Base-by-base conservation (phyloP, 1,140 invertebrate genomes). In the Hyles euphorbiae region DNA sequence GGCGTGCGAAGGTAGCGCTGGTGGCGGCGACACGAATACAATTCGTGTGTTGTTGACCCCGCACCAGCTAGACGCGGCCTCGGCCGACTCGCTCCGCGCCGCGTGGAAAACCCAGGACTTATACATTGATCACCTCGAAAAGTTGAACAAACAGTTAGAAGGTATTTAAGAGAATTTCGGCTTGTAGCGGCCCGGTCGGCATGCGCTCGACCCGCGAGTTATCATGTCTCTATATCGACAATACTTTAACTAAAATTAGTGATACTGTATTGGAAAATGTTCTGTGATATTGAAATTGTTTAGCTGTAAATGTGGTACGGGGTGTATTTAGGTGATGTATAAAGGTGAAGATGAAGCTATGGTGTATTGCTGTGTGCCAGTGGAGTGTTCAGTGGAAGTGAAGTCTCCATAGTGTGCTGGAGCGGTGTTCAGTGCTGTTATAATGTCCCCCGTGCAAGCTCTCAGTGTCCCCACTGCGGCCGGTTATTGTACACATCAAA, bases 61-160 rank as follows among this genome's bases (percentile, higher is more conserved):
- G 60, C 79, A 81, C 44, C 87, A 89, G 65, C 67, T 88, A 62
- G 88, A 90, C 62, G 76, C 78, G 57, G 78, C 79, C 60, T 78
- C 79, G 61, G 78, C 76, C 63, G 87, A 89, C 59, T 77, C 83
- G 47, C 82, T 89, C 53, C 87, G 86, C 57, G 66, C 81, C 79
- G 77, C 88, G 68, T 89, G 88, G 88, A 82, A 69, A 77, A 79
- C 74, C 72, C 88, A 89, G 83, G 87, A 89, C 80, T 85, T 75
- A 68, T 89, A 89, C 81, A 88, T 89, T 79, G 88, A 89, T 67
- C 85, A 88, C 63, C 82, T 89, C 67, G 88, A 89, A 84, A 75
- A 83, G 47, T 86, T 87, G 84, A 89, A 87, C 82, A 89, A 87
- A 83, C 83, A 86, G 76, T 78, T 89, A 78, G 88, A 89, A 89